Evolutionary conservation across 1,140 invertebrate genomes (phyloP).

Genomic region (Mizuhopecten yessoensis): DNA sequence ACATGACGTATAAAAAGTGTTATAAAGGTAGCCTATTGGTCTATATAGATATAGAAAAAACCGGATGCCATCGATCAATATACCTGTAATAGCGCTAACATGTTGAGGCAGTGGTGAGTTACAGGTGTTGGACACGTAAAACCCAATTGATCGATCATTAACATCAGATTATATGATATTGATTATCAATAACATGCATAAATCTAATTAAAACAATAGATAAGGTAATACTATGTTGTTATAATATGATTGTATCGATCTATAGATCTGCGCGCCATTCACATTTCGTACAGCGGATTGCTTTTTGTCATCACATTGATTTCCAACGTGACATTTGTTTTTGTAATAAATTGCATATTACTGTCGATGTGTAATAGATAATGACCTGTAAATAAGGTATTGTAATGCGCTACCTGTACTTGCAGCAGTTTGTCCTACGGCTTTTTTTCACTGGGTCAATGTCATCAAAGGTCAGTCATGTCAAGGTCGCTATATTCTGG

Average conservation of each 20-base stretch:
- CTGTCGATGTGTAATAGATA: neutral
- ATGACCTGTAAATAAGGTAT: neutral
- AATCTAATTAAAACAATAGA: too few species aligned
- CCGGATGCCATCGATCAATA: too few species aligned
- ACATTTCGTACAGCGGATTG: neutral
- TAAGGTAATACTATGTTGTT: too few species aligned
- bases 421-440: neutral
- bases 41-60: too few species aligned
- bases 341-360: neutral
- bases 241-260: too few species aligned
- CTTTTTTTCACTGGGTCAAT: neutral
- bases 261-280: too few species aligned
- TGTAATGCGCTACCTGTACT: neutral
- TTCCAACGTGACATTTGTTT: neutral
- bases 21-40: too few species aligned
- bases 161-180: too few species aligned
- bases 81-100: too few species aligned
- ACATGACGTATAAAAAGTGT: neutral
- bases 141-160: too few species aligned
- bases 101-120: too few species aligned
- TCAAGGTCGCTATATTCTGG: neutral
- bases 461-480: neutral
- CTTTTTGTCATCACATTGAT: neutral
- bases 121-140: neutral
- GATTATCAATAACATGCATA: too few species aligned